phyloP scores from a whole-genome alignment of 2,797 vertebrate species.

The Coreius guichenoti region DNA sequence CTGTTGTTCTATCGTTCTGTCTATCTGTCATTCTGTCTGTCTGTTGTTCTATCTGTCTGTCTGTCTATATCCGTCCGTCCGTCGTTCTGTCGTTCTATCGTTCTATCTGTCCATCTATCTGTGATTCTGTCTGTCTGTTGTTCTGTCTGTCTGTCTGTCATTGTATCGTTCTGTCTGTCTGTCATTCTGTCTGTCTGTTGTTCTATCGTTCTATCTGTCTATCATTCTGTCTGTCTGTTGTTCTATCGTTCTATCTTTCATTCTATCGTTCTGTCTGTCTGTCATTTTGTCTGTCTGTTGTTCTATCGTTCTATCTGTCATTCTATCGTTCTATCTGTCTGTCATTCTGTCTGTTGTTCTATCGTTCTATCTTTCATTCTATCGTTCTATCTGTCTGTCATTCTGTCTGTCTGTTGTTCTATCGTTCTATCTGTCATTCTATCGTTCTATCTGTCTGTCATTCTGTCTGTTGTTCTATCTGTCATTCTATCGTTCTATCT shows the following conservation, averaged over 20 bases:
- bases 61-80: not conserved
- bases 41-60: not conserved
- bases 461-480: not conserved
- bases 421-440: not conserved
- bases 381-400: not conserved
- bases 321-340: not conserved
- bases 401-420: not conserved
- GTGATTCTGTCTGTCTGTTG: not conserved
- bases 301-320: not conserved
- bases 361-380: not conserved
- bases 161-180: too few species aligned
- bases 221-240: not conserved
- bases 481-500: not conserved
- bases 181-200: not conserved
- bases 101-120: not conserved
- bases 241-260: not conserved
- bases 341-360: too few species aligned
- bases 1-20: not conserved
- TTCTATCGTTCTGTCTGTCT: not conserved
- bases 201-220: not conserved
- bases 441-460: not conserved
- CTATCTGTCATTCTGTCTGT: fast-evolving
- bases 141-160: not conserved
- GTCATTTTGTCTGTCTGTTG: not conserved
- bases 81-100: not conserved